A percentile compares a stretch with the other conserved stretches of the same genome.
Evolutionary conservation across 2,113 vertebrate genomes (phyloP).

Genomic region (Oreochromis aureus): DNA sequence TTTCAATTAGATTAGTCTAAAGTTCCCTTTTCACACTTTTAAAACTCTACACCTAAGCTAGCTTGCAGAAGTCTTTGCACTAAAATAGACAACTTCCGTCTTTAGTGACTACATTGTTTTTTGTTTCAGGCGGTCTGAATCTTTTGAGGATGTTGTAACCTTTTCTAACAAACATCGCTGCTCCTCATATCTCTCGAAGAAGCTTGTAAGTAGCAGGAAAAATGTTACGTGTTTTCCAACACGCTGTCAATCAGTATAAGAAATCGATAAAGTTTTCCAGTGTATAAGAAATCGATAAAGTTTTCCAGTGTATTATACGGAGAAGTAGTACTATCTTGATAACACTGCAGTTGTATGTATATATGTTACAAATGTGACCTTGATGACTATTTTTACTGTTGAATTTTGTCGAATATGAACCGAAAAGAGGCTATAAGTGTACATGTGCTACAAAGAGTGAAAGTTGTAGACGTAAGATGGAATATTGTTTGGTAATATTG

Average conservation of each 20-base stretch:
- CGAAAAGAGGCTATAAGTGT: not conserved
- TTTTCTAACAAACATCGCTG: not conserved
- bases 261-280: not conserved
- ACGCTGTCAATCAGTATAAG: not conserved
- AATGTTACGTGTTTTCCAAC: not conserved
- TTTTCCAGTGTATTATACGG: not conserved
- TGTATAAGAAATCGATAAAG: not conserved
- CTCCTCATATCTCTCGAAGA: not conserved
- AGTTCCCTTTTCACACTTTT: not conserved
- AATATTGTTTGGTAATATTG: not conserved
- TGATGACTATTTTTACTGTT: not conserved
- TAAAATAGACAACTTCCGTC: not conserved
- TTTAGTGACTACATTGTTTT: not conserved
- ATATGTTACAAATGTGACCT: not conserved
- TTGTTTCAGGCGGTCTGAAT: not conserved
- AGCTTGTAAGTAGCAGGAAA: slow-evolving; percentile 1
- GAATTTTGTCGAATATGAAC: not conserved
- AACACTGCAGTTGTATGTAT: not conserved
- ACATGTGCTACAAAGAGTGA: not conserved
- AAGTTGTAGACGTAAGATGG: not conserved
- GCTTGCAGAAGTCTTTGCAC: not conserved
- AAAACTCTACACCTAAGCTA: not conserved
- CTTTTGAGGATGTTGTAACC: not conserved
- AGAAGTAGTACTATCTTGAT: not conserved
- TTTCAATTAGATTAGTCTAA: not conserved